Conservation (phyloP, 2,113 vertebrate genomes). For the Nicator chloris region DNA sequence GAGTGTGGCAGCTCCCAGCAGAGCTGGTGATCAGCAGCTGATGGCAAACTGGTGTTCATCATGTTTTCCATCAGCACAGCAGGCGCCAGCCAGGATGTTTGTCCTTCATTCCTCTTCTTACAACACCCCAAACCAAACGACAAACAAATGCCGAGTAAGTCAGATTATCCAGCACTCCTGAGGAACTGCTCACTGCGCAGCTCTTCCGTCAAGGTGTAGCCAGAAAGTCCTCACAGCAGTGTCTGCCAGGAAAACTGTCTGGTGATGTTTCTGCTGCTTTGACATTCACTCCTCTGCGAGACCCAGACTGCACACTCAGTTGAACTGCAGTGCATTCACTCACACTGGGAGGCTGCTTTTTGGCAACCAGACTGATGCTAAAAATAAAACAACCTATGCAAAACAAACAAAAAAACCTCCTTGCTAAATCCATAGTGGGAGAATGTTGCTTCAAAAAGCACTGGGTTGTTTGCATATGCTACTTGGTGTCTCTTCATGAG, state of each 20-base stretch:
- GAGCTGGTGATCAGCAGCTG: neutral
- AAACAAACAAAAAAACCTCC: neutral
- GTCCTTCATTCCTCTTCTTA: neutral
- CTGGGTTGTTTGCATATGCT: neutral
- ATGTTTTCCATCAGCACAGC: neutral
- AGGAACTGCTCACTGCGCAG: neutral
- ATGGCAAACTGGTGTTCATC: neutral
- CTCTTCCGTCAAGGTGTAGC: neutral
- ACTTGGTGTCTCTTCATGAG: neutral
- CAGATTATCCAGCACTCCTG: neutral
- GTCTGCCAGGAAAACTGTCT: neutral
- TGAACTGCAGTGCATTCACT: neutral
- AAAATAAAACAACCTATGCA: constrained; percentile 22
- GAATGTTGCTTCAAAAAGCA: neutral
- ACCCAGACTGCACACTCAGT: neutral
- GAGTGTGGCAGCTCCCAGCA: neutral
- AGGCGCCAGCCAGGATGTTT: neutral
- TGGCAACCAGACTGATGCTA: neutral
- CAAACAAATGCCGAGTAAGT: accelerated
- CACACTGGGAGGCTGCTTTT: neutral
- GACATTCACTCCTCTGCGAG: neutral
- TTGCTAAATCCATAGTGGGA: neutral
- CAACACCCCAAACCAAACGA: neutral
- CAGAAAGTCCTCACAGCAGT: neutral
- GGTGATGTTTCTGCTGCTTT: neutral